phyloP scores from a whole-genome alignment of 2,113 vertebrate genomes.

The Mastomys coucha region DNA sequence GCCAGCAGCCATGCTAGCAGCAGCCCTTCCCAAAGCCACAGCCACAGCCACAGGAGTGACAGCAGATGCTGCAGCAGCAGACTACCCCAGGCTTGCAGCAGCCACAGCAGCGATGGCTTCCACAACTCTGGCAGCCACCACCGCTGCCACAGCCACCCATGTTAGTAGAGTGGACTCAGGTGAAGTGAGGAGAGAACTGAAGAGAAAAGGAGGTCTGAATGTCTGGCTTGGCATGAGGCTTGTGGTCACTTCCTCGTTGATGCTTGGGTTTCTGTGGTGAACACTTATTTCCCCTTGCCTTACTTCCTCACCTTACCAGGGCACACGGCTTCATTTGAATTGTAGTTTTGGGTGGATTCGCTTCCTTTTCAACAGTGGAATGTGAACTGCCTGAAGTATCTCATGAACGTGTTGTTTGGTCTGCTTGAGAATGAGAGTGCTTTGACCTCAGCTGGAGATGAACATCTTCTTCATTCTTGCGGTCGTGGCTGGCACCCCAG shows the following conservation, averaged over 20 bases:
- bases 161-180: background rate
- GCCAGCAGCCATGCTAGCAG: rapidly evolving
- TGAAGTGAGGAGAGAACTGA: background rate
- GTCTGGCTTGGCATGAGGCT: background rate
- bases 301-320: background rate
- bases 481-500: background rate
- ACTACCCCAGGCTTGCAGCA: background rate
- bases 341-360: background rate
- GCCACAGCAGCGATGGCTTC: background rate
- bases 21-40: background rate
- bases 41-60: background rate
- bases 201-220: background rate
- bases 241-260: background rate
- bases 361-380: background rate
- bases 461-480: background rate
- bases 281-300: background rate
- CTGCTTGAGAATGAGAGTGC: background rate
- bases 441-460: background rate
- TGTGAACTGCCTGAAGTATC: background rate
- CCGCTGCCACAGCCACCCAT: background rate
- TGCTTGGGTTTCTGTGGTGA: background rate
- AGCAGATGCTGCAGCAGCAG: background rate
- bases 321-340: background rate
- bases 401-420: background rate
- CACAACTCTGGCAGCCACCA: rapidly evolving